Evolutionary conservation across 2,888 invertebrate genomes (phyloP), one percentile per base, ranked within the genome.

Genomic region (Sesia apiformis): DNA sequence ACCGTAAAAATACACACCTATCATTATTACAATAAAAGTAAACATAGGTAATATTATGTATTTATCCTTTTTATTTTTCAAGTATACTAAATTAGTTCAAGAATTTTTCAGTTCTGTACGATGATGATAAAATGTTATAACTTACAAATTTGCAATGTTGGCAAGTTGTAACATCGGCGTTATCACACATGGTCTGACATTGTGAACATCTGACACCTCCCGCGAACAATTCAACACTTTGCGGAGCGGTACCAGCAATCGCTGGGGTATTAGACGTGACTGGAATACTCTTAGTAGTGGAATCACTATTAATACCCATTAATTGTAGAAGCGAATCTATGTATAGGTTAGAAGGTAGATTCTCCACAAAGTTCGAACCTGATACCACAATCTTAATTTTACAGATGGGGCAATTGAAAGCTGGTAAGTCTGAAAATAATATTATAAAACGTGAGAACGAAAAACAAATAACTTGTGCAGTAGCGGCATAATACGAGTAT

Each of bases 261-360:
- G 69, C 58, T 7, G 62, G 52, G 4, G 56, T 58, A 55, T 61
- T 60, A 4, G 54, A 51, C 0, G 61, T 40, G 0, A 77, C 69
- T 0, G 76, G 65, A 5, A n/a, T n/a, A 0, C 61, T 3, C 0
- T 81, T 77, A 0, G 83, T 78, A 0, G 81, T 73, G 3, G 58
- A 67, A n/a, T 59, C 56, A 4, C 58, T 63, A 43, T 59, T 70
- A 51, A 79, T 71, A 7, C 88, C 85, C 7, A 92, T 75, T 51
- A 92, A 72, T 53, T 83, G 76, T 2, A 94, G 78, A 46, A 94
- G 75, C 0, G 92, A 92, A 63, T 93, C 91, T 52, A 94, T 91
- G 70, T 94, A 93, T 49, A 93, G 76, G 71, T 94, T 94, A 5
- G 91, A 91, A n/a, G 93, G 93, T n/a, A 94, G 75, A 3, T 83